Base-by-base conservation (phyloP, 2,888 invertebrate genomes). In the Drosophila yooni region DNA sequence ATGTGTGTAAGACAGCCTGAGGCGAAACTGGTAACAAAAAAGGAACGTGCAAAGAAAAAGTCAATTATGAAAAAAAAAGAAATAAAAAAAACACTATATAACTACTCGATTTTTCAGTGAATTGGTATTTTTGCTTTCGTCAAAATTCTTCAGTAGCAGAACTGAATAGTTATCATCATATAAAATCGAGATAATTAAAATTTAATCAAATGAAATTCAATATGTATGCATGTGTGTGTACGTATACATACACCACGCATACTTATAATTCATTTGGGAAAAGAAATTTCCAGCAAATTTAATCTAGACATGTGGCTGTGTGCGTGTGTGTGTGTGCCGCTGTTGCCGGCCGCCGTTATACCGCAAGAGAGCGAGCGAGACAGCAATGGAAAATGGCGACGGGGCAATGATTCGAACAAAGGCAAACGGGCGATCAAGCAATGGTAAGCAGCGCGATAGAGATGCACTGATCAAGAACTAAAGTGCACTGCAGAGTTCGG, bases 141-240 rank as follows among this genome's bases (percentile, higher is more conserved):
- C 93, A 93, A 83, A 78, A 68, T 74, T 84, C 77, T 87, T 93
- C 93, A 92, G 93, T 92, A 93, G 93, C 93, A 93, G 93, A 93
- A 93, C 93, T 93, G 93, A 77, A 81, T 79, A 36, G 40, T 53
- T 74, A 79, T 93, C 92, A 92, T 92, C 93, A 92, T 91, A 57
- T 51, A 78, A 81, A 90, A 89, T 81, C 82, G 76, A 89, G 74
- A 53, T 58, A 43, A 38, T 31, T 38, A 40, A n/a, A 69, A 56
- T 36, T 54, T 27, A 65, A 57, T 57, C 40, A 76, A 59, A 60
- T 50, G 48, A 57, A 64, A 70, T 52, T 52, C 57, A 65, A 64
- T 68, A 64, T 31, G 40, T 66, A 54, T 62, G 36, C 40, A 38
- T 59, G 53, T 21, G 18, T 27, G 15, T 43, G 36, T 13, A 40